phyloP scores from a whole-genome alignment of 2,888 invertebrate species.

The Itoplectis maculator region DNA sequence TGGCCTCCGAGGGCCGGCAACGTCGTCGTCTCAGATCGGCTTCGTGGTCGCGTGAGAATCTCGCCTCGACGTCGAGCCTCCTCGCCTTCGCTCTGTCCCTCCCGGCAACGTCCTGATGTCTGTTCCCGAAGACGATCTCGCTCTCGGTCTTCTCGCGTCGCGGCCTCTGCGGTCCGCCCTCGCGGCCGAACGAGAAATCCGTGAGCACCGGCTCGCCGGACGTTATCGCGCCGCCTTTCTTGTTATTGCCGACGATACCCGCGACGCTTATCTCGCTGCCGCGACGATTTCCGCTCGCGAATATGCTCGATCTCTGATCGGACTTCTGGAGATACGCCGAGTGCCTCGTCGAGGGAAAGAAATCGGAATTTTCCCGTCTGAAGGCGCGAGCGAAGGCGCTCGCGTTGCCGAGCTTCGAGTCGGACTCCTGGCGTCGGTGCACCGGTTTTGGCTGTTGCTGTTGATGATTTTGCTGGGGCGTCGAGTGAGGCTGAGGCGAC shows the following conservation, averaged over 20 bases:
- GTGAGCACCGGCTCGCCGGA: conserved; percentile 89
- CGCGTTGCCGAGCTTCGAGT: conserved; percentile 88
- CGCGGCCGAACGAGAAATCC: conserved; percentile 87
- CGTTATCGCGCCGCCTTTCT: conserved; percentile 85
- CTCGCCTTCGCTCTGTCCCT: conserved; percentile 85
- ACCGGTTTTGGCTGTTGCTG: conserved; percentile 83
- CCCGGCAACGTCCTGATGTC: conserved; percentile 82
- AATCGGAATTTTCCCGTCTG: conserved; percentile 93
- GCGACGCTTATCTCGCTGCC: conserved; percentile 86
- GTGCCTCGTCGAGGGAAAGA: conserved; percentile 92
- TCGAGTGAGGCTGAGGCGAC: conserved; percentile 69
- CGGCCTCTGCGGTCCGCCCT: conserved; percentile 86
- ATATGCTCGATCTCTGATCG: conserved; percentile 85
- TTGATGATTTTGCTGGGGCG: conserved; percentile 79
- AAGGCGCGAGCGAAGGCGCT: conserved; percentile 91
- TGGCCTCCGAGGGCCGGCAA: conserved; percentile 84
- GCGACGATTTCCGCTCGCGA: conserved; percentile 89
- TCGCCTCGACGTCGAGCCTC: conserved; percentile 84
- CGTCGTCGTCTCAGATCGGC: conserved; percentile 83
- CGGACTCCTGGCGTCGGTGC: conserved; percentile 91
- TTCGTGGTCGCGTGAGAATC: conserved; percentile 74
- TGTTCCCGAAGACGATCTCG: conserved; percentile 91
- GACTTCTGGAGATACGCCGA: conserved; percentile 89
- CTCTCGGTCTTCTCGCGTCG: conserved; percentile 96
- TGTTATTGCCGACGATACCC: conserved; percentile 80